A percentile compares a stretch with the other conserved stretches of the same genome.
Evolutionary conservation across 2,888 invertebrate species (phyloP).

Genomic region (Mylabris sibirica): DNA sequence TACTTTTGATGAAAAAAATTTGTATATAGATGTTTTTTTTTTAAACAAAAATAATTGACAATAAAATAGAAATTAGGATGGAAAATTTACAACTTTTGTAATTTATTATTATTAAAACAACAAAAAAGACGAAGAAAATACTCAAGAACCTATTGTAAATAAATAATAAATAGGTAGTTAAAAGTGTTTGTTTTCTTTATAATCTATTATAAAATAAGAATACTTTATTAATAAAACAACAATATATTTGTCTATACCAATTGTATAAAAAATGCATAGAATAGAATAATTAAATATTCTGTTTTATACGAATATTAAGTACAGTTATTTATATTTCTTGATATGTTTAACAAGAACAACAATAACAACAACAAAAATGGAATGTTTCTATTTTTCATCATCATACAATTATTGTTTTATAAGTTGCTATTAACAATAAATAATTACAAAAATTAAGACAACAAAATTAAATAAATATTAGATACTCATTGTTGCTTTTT

Average conservation of each 20-base stretch:
- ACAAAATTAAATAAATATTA: constrained; percentile 5
- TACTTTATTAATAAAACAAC: constrained; percentile 1
- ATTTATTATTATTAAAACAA: background rate
- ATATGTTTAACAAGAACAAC: background rate
- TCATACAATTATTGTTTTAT: background rate
- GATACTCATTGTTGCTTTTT: background rate
- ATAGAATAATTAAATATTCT: background rate
- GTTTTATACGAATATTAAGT: background rate
- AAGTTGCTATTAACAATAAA: background rate
- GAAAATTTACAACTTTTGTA: background rate
- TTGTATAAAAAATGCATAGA: background rate
- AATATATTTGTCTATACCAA: constrained; percentile 11
- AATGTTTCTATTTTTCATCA: background rate
- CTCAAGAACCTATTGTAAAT: constrained; percentile 19
- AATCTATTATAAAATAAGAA: background rate
- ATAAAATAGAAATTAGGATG: constrained; percentile 1
- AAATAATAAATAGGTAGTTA: constrained; percentile 40
- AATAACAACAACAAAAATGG: constrained; percentile 5
- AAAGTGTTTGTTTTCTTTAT: background rate
- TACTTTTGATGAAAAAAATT: background rate
- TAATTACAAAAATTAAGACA: constrained; percentile 3
- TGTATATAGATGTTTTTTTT: constrained; percentile 4
- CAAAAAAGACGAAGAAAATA: background rate
- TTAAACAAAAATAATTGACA: too few relatives aligned
- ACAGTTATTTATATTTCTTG: background rate